Base-by-base conservation (phyloP, 2,888 invertebrate species). In the Eueremaeus valkanovi region DNA sequence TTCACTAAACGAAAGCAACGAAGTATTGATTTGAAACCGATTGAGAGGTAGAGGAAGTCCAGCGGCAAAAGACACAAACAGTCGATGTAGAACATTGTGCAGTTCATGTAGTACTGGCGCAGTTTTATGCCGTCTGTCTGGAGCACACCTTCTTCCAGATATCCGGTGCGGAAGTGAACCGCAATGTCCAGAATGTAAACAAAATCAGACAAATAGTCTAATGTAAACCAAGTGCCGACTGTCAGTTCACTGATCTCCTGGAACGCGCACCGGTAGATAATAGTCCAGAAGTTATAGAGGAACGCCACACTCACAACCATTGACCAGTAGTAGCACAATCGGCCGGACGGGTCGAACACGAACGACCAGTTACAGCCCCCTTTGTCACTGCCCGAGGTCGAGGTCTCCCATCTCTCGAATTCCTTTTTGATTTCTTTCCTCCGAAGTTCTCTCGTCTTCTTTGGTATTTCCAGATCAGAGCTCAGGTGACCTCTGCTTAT, bases 181-280 rank as follows among this genome's bases (percentile, higher is more conserved):
- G 93, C 88, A 83, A 98, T 96, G 86, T 98, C 98, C 83, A 93
- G 89, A 83, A 96, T 86, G 87, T 98, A 98, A 80, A 97, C 88
- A 85, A 96, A 90, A 86, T 98, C 98, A 80, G 95, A 93, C 83
- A 94, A 89, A 86, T 97, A 97, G 86, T 98, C 98, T 85, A 98
- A 87, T 82, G 92, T 92, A 86, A 98, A 96, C 97, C 97, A 98
- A 82, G 95, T 89, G 82, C 92, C 88, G 80, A 94, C 87, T 81
- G 93, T 95, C 83, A 93, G 90, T 79, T 88, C 76, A 79, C 81
- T 93, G 82, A 96, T 95, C 87, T 97, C 97, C 86, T 95, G 92
- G 86, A 98, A 98, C 86, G 97, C 95, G 88, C 95, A 97, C 86
- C 97, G 90, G 88, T 96, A 97, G 84, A 96, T 95, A 86, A 97